Evolutionary conservation across 2,888 invertebrate species (phyloP), one percentile per base, ranked within the genome.

Genomic region (Andrena bucephala): DNA sequence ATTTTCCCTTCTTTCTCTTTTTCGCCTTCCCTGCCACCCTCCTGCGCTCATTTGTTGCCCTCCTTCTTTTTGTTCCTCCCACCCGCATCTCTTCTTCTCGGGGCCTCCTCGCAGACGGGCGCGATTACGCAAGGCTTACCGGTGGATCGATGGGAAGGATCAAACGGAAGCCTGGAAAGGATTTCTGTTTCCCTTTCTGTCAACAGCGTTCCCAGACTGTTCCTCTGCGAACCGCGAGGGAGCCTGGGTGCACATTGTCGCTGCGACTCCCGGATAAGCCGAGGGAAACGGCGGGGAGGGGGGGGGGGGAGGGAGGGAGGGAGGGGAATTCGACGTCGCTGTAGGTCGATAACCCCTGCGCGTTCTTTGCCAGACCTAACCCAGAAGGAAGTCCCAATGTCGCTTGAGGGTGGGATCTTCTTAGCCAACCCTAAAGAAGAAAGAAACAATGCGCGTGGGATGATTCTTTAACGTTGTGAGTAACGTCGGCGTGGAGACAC

Each of bases 271-370:
- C 52, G 13, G 24, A 68, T 52, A 4, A 24, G 68, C 24, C 52
- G 5, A 3, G 27, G 66, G 20, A 77, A 76, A 62, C 24, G 57
- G 31, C 59, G 50, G 27, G 65, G 54, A 31, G 20, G 20, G 65
- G 54, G 42, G 65, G 54, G 42, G 50, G 27, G 65, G 54, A 31
- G 20, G 20, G 65, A n/a, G 54, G 42, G 33, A 60, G 57, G 33
- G 20, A 7, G 29, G 57, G 36, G 77, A 75, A 85, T 74, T 66
- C 52, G 42, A 54, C 67, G 71, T 29, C 65, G 57, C 63, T 67
- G 59, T 13, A 72, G 82, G 84, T 86, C 82, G 72, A 84, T 82
- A 84, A 75, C 80, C 86, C 66, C 48, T 68, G 50, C 36, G 69
- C 73, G 77, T 73, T 68, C 82, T 80, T 74, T 73, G 77, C 50